Evolutionary conservation across 1,140 invertebrate genomes (phyloP).

Genomic region (Manduca sexta): DNA sequence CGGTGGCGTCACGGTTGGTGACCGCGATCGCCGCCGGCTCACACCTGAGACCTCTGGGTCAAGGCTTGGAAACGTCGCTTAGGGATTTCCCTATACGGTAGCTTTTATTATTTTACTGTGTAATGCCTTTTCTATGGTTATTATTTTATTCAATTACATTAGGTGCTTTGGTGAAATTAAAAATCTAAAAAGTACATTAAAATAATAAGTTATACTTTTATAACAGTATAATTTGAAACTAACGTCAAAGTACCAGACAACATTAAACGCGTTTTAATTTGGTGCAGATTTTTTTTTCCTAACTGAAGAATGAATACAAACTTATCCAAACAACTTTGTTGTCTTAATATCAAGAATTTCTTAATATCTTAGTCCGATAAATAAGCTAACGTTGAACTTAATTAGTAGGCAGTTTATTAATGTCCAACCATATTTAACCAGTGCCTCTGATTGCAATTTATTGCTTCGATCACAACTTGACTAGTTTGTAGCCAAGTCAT

Average conservation of each 20-base stretch:
- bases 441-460: conserved; percentile 22
- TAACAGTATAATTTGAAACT: too few relatives aligned
- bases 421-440: conserved; percentile 9
- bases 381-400: conserved; percentile 3
- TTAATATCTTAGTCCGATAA: not conserved
- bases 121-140: not conserved
- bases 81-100: not conserved
- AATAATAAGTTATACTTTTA: too few relatives aligned
- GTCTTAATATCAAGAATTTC: too few relatives aligned
- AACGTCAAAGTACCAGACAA: too few relatives aligned
- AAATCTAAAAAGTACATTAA: too few relatives aligned
- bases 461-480: conserved; percentile 9
- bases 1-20: not conserved
- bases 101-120: not conserved
- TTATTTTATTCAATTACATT: not conserved
- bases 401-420: conserved; percentile 12
- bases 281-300: too few relatives aligned
- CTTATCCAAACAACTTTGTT: too few relatives aligned
- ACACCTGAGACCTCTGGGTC: conserved; percentile 2
- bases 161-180: too few relatives aligned
- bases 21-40: not conserved
- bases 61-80: conserved; percentile 1
- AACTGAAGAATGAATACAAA: too few relatives aligned
- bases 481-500: conserved; percentile 2
- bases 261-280: too few relatives aligned